Evolutionary conservation across 2,797 vertebrate genomes (phyloP).

Genomic region (Sebastes flavidus): DNA sequence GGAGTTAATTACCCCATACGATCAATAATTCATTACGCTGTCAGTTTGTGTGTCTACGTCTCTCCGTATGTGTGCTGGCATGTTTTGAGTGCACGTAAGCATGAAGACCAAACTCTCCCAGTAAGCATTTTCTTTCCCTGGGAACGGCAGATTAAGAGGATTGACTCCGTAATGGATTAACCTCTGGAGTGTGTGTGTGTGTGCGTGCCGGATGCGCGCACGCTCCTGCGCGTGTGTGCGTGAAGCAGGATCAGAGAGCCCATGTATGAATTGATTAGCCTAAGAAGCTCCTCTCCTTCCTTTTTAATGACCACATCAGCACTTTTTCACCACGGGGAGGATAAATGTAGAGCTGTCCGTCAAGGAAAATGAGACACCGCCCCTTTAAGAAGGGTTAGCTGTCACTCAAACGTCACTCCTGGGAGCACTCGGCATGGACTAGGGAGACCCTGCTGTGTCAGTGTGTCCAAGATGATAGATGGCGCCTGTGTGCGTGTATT

Average conservation of each 20-base stretch:
- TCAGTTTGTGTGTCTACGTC: slow-evolving; percentile 69
- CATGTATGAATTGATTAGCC: slow-evolving; percentile 83
- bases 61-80: slow-evolving; percentile 57
- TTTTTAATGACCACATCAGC: slow-evolving; percentile 84
- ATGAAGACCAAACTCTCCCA: slow-evolving; percentile 74
- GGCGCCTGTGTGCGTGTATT: slow-evolving; percentile 23
- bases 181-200: slow-evolving; percentile 73
- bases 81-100: slow-evolving; percentile 75
- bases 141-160: slow-evolving; percentile 84
- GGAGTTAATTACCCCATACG: slow-evolving; percentile 82
- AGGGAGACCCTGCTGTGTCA: slow-evolving; percentile 72
- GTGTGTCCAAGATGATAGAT: slow-evolving; percentile 64
- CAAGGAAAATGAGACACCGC: slow-evolving; percentile 69
- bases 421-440: slow-evolving; percentile 59
- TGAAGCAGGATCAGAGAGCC: slow-evolving; percentile 71
- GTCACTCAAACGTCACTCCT: slow-evolving; percentile 72
- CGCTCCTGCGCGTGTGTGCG: background rate
- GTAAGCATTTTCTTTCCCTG: slow-evolving; percentile 83
- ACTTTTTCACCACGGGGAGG: slow-evolving; percentile 70
- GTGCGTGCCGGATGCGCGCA: slow-evolving; percentile 19
- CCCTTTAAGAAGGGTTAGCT: slow-evolving; percentile 75
- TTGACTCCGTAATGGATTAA: slow-evolving; percentile 85
- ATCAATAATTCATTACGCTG: slow-evolving; percentile 86
- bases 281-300: slow-evolving; percentile 75
- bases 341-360: slow-evolving; percentile 76